These are phyloP conservation scores for Xiphophorus birchmanni DNA, from an alignment of 2,797 vertebrate genomes.

Conservation along the genomic window DNA sequence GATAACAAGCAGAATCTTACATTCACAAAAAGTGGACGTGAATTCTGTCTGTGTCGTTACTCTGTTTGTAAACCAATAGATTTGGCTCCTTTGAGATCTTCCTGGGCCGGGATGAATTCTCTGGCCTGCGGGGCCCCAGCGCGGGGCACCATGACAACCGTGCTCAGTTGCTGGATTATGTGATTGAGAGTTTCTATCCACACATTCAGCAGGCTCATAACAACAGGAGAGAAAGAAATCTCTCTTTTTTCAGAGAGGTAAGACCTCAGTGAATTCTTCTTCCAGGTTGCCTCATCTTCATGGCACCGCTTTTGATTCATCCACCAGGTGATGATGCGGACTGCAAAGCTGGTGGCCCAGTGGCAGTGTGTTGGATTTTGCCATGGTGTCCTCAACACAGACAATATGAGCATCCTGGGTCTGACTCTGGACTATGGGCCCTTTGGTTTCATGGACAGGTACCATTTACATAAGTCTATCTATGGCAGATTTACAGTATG, in stretches of 20 bases:
- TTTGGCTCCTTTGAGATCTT: constrained; percentile 97
- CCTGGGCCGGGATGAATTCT: constrained; percentile 79
- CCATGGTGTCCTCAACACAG: constrained; percentile 93
- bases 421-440: constrained; percentile 94
- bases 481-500: neutral
- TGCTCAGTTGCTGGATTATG: constrained; percentile 89
- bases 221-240: constrained; percentile 80
- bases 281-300: neutral
- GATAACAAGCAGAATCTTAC: neutral
- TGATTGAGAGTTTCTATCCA: constrained; percentile 88
- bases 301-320: neutral
- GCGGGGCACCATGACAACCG: constrained; percentile 83
- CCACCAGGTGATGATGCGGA: constrained; percentile 83
- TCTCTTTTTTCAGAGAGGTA: constrained; percentile 90
- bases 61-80: constrained; percentile 59
- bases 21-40: accelerated
- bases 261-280: neutral
- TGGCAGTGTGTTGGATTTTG: constrained; percentile 96
- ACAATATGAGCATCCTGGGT: constrained; percentile 95
- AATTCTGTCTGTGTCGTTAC: neutral
- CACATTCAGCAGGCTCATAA: constrained; percentile 81
- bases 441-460: constrained; percentile 95
- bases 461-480: neutral
- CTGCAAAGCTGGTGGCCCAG: constrained; percentile 88
- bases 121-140: constrained; percentile 89